Base-by-base conservation (phyloP, 2,113 vertebrate species). In the Glaucomys volans region DNA sequence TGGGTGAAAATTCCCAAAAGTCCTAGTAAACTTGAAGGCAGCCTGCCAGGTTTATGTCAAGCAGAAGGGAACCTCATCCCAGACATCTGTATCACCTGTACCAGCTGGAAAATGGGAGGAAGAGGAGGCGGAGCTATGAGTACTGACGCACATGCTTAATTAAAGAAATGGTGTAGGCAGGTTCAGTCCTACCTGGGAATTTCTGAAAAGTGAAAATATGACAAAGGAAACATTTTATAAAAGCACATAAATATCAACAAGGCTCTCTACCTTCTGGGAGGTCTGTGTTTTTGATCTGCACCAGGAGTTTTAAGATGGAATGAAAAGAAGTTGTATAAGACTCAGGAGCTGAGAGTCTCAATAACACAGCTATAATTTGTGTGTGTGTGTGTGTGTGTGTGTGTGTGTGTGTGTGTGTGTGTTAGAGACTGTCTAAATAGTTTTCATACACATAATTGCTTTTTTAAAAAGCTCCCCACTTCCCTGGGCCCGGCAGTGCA, bases 131-230 rank as follows among this genome's bases (percentile, higher is more conserved):
- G 97, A 97, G 59, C 93, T 74, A 94, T 50, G 76, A 94, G 92
- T 94, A 95, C 69, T 74, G 57, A 75, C n/a, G 77, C 2, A 11
- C 82, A 71, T 86, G 81, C 82, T 47, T 16, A 79, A 91, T 93
- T 93, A 97, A 97, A 96, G n/a, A 24, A 95, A 88, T 28, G 17
- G 83, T 32, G 92, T 86, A 64, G 95, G 96, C 57, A 95, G 40
- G 94, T 35, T 74, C 57, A 93, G 86, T 75, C 40, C 22, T 52
- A 40, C 37, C 11, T 94, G 69, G 88, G 90, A 95, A 96, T 57
- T 71, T 96, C 35, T 95, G 86, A 82, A 91, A 96, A 96, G 85
- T 40, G 85, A 95, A 89, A 95, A 91, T 30, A 57, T 83, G 84
- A 79, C 44, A 74, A 87, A 97, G 47, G 72, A 76, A 95, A 95